Conservation (phyloP, 2,113 vertebrate species). For the Tretioscincus oriximinensis region DNA sequence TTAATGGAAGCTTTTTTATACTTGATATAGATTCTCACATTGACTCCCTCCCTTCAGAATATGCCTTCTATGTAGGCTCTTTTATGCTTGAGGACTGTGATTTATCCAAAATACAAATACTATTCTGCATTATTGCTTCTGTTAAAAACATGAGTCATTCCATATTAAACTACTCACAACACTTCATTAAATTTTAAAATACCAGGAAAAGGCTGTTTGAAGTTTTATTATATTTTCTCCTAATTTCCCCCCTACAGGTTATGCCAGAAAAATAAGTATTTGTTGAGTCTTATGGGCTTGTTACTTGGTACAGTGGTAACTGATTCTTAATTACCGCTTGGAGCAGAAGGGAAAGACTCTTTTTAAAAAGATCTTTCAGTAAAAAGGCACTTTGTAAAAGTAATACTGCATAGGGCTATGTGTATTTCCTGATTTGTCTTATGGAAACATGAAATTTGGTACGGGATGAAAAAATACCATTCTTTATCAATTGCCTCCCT, state of each 20-base stretch:
- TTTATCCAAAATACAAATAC: conserved; percentile 45
- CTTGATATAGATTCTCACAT: conserved; percentile 18
- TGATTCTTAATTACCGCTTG: conserved; percentile 42
- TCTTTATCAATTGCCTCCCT: background rate
- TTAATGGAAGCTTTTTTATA: background rate
- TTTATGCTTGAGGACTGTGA: conserved; percentile 21
- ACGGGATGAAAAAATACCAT: background rate
- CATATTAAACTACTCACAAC: conserved; percentile 59
- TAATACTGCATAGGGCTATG: background rate
- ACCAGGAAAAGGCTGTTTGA: conserved; percentile 41
- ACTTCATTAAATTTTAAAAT: conserved; percentile 67
- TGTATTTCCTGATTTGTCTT: background rate
- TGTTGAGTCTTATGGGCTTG: conserved; percentile 50
- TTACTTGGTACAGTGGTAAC: conserved; percentile 54
- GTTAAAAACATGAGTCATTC: conserved; percentile 61
- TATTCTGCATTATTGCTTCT: conserved; percentile 49
- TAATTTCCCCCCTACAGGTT: conserved; percentile 52
- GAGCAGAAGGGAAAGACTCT: background rate
- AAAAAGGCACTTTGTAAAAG: background rate
- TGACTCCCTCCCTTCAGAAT: conserved; percentile 35
- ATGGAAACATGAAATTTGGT: background rate
- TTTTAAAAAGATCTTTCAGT: background rate
- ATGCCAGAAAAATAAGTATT: conserved; percentile 50
- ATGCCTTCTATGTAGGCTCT: conserved; percentile 28
- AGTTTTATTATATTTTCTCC: conserved; percentile 58